Percentiles rank a stretch among this genome's conserved stretches.
These are phyloP conservation scores for Lycaena phlaeas DNA, from an alignment of 2,888 invertebrate genomes.

Conservation along the genomic window DNA sequence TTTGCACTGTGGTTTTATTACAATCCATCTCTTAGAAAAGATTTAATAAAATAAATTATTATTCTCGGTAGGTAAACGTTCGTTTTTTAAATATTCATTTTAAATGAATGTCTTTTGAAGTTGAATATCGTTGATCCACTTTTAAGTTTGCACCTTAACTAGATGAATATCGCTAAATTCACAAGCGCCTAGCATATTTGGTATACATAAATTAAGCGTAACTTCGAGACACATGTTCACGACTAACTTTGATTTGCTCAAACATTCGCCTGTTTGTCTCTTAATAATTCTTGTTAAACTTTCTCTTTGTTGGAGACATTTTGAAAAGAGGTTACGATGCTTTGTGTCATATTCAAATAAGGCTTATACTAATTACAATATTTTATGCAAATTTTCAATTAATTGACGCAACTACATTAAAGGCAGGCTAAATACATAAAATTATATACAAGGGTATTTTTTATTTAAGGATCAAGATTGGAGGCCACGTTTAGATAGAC, in stretches of 20 bases:
- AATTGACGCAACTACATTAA: too few species aligned
- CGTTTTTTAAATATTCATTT: not conserved
- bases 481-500: too few species aligned
- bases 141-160: too few species aligned
- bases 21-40: too few species aligned
- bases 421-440: too few species aligned
- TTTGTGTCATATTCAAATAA: not conserved
- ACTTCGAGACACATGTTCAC: constrained; percentile 25
- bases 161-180: constrained; percentile 8
- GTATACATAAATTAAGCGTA: constrained; percentile 30
- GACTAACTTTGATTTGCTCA: constrained; percentile 24
- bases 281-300: constrained; percentile 15
- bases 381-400: too few species aligned
- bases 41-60: too few species aligned
- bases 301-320: constrained; percentile 14
- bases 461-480: too few species aligned
- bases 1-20: too few species aligned
- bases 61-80: too few species aligned
- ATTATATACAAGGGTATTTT: too few species aligned
- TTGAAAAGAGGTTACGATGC: constrained; percentile 3
- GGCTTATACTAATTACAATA: not conserved
- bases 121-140: too few species aligned
- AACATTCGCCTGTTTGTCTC: constrained; percentile 24
- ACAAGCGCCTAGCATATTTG: constrained; percentile 24
- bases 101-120: not conserved